A percentile compares a stretch with the other conserved stretches of the same genome.
These are phyloP conservation scores for Desmodus rotundus DNA, from an alignment of 2,113 vertebrate species.

Conservation along the genomic window DNA sequence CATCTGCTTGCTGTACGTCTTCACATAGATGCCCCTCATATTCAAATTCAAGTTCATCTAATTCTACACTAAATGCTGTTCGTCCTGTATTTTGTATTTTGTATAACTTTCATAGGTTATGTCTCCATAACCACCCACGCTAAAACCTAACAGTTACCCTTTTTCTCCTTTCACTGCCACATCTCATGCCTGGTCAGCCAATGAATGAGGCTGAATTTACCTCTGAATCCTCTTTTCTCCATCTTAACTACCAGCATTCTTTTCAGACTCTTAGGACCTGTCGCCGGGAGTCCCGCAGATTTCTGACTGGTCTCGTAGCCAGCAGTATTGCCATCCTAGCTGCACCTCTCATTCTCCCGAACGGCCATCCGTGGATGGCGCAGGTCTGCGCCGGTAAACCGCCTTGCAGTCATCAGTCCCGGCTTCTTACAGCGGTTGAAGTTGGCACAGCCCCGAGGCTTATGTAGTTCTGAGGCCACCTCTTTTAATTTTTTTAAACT, in stretches of 20 bases:
- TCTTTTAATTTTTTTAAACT: background rate
- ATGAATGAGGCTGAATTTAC: background rate
- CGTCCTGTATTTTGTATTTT: background rate
- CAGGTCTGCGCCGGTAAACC: background rate
- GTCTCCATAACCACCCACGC: background rate
- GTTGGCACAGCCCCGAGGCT: background rate
- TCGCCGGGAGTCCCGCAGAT: background rate
- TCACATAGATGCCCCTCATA: background rate
- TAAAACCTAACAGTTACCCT: background rate
- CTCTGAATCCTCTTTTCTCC: background rate
- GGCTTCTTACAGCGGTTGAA: background rate
- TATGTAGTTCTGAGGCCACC: background rate
- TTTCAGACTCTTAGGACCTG: background rate
- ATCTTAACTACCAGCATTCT: background rate
- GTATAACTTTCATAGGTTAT: background rate
- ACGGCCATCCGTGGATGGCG: background rate
- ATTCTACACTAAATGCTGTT: background rate
- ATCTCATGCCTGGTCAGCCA: background rate
- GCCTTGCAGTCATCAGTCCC: background rate
- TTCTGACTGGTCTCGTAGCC: background rate
- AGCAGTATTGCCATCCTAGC: background rate
- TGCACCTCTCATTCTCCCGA: background rate
- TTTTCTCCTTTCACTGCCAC: background rate
- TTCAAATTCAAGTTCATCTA: background rate
- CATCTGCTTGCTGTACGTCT: background rate